Evolutionary conservation across 2,797 vertebrate genomes (phyloP).

Genomic region (Bovichtus variegatus): DNA sequence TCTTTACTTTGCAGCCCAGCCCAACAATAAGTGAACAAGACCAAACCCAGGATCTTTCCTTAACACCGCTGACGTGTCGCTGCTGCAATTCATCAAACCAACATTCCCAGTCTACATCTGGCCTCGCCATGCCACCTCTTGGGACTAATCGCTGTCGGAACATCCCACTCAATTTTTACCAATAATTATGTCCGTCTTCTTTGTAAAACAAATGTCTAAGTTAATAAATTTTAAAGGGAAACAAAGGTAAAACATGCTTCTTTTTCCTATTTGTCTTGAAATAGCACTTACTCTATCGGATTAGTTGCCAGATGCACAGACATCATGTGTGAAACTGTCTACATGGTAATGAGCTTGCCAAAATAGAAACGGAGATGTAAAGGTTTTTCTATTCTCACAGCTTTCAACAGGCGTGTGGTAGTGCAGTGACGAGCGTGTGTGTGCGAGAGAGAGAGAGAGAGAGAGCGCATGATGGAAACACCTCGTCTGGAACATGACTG

Average conservation of each 20-base stretch:
- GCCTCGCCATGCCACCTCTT: constrained; percentile 34
- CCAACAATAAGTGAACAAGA: constrained; percentile 81
- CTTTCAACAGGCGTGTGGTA: constrained; percentile 24
- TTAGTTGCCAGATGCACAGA: neutral
- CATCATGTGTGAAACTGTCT: constrained; percentile 13
- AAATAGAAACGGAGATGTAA: constrained; percentile 26
- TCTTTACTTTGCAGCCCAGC: constrained; percentile 92
- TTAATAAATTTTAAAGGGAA: constrained; percentile 69
- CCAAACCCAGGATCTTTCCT: neutral
- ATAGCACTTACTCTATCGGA: neutral
- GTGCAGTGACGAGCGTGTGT: constrained; percentile 15
- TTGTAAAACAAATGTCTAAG: constrained; percentile 56
- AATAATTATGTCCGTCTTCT: constrained; percentile 43
- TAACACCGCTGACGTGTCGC: constrained; percentile 20
- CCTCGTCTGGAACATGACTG: constrained; percentile 66
- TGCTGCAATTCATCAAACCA: constrained; percentile 7
- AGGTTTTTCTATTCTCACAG: neutral
- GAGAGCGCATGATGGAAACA: constrained; percentile 51
- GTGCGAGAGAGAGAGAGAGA: neutral
- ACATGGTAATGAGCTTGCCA: neutral
- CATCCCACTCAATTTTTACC: constrained; percentile 29
- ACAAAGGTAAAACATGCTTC: constrained; percentile 18
- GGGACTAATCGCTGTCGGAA: constrained; percentile 38
- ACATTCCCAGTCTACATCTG: constrained; percentile 30
- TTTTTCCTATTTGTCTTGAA: neutral